A percentile compares a stretch with the other conserved stretches of the same genome.
Evolutionary conservation across 1,140 invertebrate genomes (phyloP).

Genomic region (Trypoxylus dichotomus): DNA sequence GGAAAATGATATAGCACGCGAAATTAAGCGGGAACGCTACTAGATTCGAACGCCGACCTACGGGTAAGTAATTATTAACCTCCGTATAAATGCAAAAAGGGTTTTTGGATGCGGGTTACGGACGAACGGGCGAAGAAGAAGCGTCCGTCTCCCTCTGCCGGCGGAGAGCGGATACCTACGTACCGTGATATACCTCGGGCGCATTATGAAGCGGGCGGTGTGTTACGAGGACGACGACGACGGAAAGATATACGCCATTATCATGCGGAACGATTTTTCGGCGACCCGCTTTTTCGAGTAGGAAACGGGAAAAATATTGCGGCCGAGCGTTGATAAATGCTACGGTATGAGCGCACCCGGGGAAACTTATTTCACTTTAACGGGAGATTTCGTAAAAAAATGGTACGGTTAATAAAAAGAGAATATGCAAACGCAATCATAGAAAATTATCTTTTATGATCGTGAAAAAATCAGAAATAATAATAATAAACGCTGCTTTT

Average conservation of each 20-base stretch:
- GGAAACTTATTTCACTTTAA: too few species aligned
- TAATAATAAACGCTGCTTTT: too few species aligned
- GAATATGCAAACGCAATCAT: too few species aligned
- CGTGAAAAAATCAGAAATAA: too few species aligned
- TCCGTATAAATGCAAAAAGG: background rate
- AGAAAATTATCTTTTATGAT: too few species aligned
- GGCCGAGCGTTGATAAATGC: background rate
- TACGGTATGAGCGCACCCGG: background rate
- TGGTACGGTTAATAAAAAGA: too few species aligned
- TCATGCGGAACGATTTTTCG: background rate
- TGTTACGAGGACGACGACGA: background rate
- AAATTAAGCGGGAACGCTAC: background rate
- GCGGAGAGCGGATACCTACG: background rate
- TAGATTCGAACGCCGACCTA: background rate
- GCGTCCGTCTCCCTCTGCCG: background rate
- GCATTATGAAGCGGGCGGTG: background rate
- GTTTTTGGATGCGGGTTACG: background rate
- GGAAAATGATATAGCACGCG: background rate
- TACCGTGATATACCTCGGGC: background rate
- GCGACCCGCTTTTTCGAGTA: background rate
- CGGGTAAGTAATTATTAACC: background rate
- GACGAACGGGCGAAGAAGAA: background rate
- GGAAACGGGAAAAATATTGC: background rate
- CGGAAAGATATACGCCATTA: background rate
- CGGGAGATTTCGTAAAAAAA: too few species aligned